Evolutionary conservation across 30 jellyfish, hydroid and myxozoan genomes (phyloP).

Genomic region (Mastigias papua): DNA sequence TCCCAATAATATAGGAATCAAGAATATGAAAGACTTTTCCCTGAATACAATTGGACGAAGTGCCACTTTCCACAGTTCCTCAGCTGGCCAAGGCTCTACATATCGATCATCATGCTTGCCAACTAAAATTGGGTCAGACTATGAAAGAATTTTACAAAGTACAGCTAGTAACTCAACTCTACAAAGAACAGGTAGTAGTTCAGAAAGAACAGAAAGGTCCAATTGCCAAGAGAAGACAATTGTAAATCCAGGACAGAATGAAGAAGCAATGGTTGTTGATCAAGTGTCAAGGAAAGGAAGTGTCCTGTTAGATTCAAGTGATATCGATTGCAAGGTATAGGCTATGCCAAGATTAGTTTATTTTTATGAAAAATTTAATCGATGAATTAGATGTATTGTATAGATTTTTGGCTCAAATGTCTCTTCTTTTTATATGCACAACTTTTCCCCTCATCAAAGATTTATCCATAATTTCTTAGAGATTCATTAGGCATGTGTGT

Average conservation of each 20-base stretch:
- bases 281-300: neutral
- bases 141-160: neutral
- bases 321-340: neutral
- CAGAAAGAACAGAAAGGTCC: too few species aligned
- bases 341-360: neutral
- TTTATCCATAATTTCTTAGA: too few species aligned
- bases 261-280: conserved; percentile 10
- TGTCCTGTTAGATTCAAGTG: neutral
- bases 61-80: neutral
- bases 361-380: neutral
- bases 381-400: too few species aligned
- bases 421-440: too few species aligned
- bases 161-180: neutral
- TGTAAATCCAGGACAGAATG: neutral
- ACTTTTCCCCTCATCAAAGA: too few species aligned
- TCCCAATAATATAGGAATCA: neutral
- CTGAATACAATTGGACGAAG: neutral
- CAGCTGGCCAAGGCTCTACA: neutral
- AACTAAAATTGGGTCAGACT: neutral
- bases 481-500: neutral
- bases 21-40: neutral
- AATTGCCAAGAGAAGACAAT: neutral
- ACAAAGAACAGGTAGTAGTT: neutral
- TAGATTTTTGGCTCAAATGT: too few species aligned
- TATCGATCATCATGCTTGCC: neutral